phyloP scores from a whole-genome alignment of 2,113 vertebrate species.

The Mystacornis crossleyi region DNA sequence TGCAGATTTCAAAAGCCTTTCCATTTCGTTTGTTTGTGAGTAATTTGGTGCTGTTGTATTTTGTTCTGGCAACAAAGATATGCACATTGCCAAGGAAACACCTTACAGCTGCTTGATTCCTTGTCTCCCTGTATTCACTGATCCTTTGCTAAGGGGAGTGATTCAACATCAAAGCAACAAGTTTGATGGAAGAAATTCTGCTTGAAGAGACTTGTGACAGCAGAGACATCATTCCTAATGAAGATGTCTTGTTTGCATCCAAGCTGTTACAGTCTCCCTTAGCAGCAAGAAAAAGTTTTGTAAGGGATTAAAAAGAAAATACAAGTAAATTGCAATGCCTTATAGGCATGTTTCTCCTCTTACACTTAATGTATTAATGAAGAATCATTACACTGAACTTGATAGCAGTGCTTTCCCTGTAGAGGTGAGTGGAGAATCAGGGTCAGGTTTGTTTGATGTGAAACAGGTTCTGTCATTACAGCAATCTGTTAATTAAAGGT shows the following conservation, averaged over 20 bases:
- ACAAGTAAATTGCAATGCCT: background rate
- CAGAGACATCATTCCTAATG: background rate
- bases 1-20: conserved; percentile 35
- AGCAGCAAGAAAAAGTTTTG: background rate
- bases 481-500: background rate
- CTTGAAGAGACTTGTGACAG: background rate
- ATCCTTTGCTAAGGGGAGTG: background rate
- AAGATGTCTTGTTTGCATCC: background rate
- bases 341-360: background rate
- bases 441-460: background rate
- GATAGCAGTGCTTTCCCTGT: background rate
- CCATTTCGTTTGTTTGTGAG: conserved; percentile 34
- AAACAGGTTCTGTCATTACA: background rate
- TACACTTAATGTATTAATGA: background rate
- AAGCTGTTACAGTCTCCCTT: background rate
- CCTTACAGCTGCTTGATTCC: background rate
- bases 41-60: conserved; percentile 32
- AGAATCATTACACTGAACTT: background rate
- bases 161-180: conserved; percentile 24
- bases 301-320: background rate
- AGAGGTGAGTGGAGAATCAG: background rate
- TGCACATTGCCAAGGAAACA: conserved; percentile 16
- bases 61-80: background rate
- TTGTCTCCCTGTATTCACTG: background rate
- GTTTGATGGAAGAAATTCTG: conserved; percentile 9